Percentiles rank a stretch among this genome's conserved stretches.
Conservation (phyloP, 53 echinoderm and acorn worm species). For the Stichopus horrens region DNA sequence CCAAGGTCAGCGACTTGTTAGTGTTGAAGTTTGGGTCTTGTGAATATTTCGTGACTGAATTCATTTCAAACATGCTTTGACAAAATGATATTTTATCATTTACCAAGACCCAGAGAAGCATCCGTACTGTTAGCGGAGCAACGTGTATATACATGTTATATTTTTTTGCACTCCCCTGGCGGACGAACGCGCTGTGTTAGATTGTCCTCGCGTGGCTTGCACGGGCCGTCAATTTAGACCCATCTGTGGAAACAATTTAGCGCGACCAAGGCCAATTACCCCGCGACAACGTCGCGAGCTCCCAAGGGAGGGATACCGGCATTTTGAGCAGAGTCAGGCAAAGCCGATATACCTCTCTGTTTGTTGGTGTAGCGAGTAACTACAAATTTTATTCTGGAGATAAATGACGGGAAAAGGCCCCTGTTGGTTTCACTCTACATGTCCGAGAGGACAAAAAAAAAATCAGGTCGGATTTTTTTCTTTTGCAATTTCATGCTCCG, state of each 20-base stretch:
- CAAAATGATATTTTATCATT: too few relatives aligned
- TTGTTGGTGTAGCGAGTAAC: conserved; percentile 38
- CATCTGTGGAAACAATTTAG: conserved; percentile 49
- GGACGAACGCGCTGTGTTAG: background rate
- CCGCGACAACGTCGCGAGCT: conserved; percentile 27
- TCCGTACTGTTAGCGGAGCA: too few relatives aligned
- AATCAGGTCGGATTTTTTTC: conserved; percentile 46
- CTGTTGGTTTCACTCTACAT: conserved; percentile 38
- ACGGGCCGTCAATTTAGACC: conserved; percentile 38
- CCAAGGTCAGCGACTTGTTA: too few relatives aligned
- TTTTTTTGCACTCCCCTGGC: background rate
- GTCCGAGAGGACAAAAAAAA: conserved; percentile 39
- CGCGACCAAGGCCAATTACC: conserved; percentile 50
- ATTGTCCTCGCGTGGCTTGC: conserved; percentile 33
- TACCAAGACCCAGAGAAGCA: too few relatives aligned
- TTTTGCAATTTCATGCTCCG: conserved; percentile 51
- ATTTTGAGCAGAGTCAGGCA: conserved; percentile 33
- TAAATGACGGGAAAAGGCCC: conserved; percentile 48
- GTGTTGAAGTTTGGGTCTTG: too few relatives aligned
- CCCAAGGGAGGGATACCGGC: conserved; percentile 38
- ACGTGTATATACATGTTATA: too few relatives aligned
- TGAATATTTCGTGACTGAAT: too few relatives aligned
- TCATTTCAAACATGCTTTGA: too few relatives aligned
- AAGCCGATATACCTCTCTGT: conserved; percentile 44
- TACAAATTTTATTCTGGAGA: conserved; percentile 34